phyloP scores from a whole-genome alignment of 2,888 invertebrate species.

The Petrophora chlorosata region DNA sequence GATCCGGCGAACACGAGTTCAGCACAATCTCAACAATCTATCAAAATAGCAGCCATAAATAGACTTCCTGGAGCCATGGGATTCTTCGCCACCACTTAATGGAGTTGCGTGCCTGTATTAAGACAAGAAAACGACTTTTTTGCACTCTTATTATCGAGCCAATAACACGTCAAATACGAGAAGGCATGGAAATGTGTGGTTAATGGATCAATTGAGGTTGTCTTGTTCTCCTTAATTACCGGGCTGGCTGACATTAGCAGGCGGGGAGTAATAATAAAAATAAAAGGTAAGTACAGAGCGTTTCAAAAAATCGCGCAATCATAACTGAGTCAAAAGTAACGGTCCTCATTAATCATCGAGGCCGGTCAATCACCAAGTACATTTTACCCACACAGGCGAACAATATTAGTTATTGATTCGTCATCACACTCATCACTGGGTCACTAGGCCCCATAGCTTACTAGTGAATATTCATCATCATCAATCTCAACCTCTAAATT shows the following conservation, averaged over 20 bases:
- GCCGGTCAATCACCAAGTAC: slow-evolving; percentile 68
- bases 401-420: slow-evolving; percentile 67
- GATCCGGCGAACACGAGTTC: slow-evolving; percentile 68
- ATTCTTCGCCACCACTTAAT: slow-evolving; percentile 49
- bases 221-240: slow-evolving; percentile 49
- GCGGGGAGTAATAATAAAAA: no score
- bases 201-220: slow-evolving; percentile 29
- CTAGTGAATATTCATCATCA: slow-evolving; percentile 24
- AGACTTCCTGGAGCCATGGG: slow-evolving; percentile 72
- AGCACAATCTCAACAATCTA: slow-evolving; percentile 59
- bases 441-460: slow-evolving; percentile 38
- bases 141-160: slow-evolving; percentile 20
- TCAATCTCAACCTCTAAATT: slow-evolving; percentile 26
- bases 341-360: slow-evolving; percentile 79
- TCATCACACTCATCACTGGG: slow-evolving; percentile 64
- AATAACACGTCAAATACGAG: slow-evolving; percentile 28
- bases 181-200: slow-evolving; percentile 15
- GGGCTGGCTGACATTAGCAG: slow-evolving; percentile 53
- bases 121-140: slow-evolving; percentile 33
- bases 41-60: slow-evolving; percentile 76
- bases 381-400: slow-evolving; percentile 52
- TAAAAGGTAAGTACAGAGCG: no score
- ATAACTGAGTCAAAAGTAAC: slow-evolving; percentile 75
- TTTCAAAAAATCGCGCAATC: slow-evolving; percentile 75
- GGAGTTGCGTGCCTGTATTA: slow-evolving; percentile 32